Evolutionary conservation across 2,888 invertebrate genomes (phyloP), one percentile per base, ranked within the genome.

Genomic region (Bombyx huttoni): DNA sequence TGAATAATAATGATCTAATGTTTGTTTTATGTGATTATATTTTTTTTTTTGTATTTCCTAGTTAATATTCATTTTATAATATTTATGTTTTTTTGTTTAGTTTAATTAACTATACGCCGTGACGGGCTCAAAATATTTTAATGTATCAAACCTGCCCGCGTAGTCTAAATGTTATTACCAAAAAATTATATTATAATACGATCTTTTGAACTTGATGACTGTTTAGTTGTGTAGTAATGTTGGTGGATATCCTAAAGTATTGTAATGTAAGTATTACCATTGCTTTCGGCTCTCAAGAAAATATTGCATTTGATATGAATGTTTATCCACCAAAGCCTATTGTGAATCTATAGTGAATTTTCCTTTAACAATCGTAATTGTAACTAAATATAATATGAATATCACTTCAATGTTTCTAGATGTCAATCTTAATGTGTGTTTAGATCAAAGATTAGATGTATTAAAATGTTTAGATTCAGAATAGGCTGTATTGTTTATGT

Each of bases 171-270:
- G 58, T 59, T 58, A 53, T 64, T 70, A 77, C 77, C 76, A 75
- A 79, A 76, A 70, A 71, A 52, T 48, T 52, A 54, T 63, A 63
- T 68, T 61, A 60, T 62, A 64, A 64, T 62, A 65, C 69, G 73
- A 69, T 70, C 73, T 73, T 70, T 64, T 68, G 67, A 69, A 61
- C 65, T 60, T 69, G 64, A 65, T 72, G 79, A 75, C 77, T 76
- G 77, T 78, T 79, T 79, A 78, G 75, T 57, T 69, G 69, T 62
- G 67, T 73, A 70, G 67, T 63, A 48, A 55, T 62, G 60, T 63
- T 61, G 67, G 65, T 72, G 68, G 70, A 68, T 73, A 67, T 68
- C 64, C 57, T 40, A 40, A 40, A 3, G 40, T 40, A 58, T 61
- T 33, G 52, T 45, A 49, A 52, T 47, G 49, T 49, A 51, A 50